Percentiles rank a stretch among this genome's conserved stretches.
Conservation (phyloP, 2,888 invertebrate genomes). For the Pandemis corylana region DNA sequence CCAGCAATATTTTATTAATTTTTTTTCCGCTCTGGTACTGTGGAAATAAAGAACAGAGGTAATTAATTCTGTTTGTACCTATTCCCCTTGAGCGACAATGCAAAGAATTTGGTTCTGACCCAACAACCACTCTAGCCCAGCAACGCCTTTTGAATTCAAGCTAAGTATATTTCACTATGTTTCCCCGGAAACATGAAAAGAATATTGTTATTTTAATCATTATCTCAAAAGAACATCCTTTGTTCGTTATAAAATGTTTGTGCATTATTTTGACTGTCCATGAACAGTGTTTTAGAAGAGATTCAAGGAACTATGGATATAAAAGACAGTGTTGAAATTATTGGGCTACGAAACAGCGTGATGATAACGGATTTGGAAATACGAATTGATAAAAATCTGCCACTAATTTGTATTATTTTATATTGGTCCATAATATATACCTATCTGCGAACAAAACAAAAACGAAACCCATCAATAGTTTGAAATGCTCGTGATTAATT, state of each 20-base stretch:
- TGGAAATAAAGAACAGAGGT: neutral
- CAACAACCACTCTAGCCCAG: neutral
- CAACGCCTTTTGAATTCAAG: neutral
- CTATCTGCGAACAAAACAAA: too few species aligned
- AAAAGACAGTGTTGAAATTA: neutral
- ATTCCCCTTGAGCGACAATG: conserved; percentile 2
- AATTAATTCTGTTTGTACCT: conserved; percentile 5
- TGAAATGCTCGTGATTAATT: too few species aligned
- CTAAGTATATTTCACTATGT: neutral
- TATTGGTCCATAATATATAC: too few species aligned
- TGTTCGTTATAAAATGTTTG: neutral
- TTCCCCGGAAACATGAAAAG: neutral
- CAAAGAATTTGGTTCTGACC: neutral
- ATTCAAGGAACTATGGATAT: neutral
- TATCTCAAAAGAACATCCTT: neutral
- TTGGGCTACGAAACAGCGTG: too few species aligned
- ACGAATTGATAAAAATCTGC: too few species aligned
- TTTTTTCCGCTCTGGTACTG: neutral
- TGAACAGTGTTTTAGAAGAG: neutral
- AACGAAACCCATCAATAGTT: too few species aligned
- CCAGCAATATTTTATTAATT: neutral
- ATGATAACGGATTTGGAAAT: too few species aligned
- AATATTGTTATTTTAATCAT: neutral
- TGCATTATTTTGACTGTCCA: neutral
- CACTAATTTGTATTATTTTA: too few species aligned